A percentile compares a stretch with the other conserved stretches of the same genome.
phyloP scores from a whole-genome alignment of 2,113 vertebrate species.

The Heterochromis multidens region DNA sequence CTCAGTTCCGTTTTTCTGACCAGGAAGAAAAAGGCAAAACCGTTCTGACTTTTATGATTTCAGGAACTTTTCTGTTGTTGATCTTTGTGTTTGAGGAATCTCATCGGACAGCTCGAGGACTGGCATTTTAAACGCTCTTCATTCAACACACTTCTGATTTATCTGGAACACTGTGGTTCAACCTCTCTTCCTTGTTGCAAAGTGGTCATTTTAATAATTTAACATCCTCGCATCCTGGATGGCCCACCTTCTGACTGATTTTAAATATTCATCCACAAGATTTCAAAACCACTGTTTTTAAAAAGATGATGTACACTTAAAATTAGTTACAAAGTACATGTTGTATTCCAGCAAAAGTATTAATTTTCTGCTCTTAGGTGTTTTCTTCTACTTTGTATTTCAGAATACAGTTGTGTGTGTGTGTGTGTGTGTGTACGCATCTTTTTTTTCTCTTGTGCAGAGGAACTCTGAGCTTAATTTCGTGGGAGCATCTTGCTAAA shows the following conservation, averaged over 20 bases:
- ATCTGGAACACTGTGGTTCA: not conserved
- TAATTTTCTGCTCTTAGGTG: not conserved
- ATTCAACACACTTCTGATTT: not conserved
- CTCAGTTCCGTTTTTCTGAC: not conserved
- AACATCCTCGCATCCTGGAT: not conserved
- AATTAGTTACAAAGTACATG: not conserved
- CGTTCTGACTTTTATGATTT: conserved; percentile 29
- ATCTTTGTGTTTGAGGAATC: conserved; percentile 17
- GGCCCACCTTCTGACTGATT: conserved; percentile 14
- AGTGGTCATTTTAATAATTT: not conserved
- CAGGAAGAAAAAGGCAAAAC: not conserved
- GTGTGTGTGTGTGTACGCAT: no score
- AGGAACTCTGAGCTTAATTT: not conserved
- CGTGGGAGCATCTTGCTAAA: not conserved
- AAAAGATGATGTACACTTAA: not conserved
- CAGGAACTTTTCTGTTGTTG: not conserved
- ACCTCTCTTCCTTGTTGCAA: not conserved
- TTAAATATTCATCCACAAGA: not conserved
- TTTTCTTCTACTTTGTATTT: not conserved
- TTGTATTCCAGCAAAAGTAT: not conserved
- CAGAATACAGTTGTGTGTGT: not conserved
- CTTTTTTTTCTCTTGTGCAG: not conserved
- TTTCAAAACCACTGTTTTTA: conserved; percentile 2
- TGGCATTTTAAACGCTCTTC: conserved; percentile 14
- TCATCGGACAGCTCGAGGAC: conserved; percentile 25